Evolutionary conservation across 2,113 vertebrate genomes (phyloP).

Genomic region (Hemicordylus capensis): DNA sequence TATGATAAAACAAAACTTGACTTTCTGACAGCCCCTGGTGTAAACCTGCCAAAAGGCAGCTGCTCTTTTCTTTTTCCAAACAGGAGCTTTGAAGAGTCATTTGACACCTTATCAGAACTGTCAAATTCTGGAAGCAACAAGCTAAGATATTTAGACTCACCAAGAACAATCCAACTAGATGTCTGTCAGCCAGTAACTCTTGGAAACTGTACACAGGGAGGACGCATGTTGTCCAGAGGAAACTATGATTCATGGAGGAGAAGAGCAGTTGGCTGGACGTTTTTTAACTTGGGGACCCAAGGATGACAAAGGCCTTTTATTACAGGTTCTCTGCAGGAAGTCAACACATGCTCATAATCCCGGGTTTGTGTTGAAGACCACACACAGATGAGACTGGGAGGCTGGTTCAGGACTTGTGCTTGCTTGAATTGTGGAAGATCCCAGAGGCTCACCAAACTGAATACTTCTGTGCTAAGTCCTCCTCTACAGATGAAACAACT

Average conservation of each 20-base stretch:
- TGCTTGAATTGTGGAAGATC: neutral
- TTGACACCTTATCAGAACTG: slow-evolving; percentile 4
- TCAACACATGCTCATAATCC: neutral
- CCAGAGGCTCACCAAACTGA: neutral
- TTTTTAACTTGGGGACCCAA: neutral
- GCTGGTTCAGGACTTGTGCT: neutral
- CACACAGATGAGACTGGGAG: neutral
- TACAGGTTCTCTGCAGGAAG: neutral
- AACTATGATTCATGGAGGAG: neutral
- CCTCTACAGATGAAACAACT: no score
- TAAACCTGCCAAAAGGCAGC: slow-evolving; percentile 6
- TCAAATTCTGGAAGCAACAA: neutral
- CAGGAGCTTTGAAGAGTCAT: neutral
- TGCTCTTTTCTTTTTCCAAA: neutral
- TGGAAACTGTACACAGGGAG: neutral
- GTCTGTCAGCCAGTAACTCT: neutral
- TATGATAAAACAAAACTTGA: neutral
- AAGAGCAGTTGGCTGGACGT: neutral
- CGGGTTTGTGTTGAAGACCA: neutral
- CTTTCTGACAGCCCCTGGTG: slow-evolving; percentile 2
- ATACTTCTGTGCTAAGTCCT: neutral
- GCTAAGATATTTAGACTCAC: neutral
- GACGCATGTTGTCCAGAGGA: neutral
- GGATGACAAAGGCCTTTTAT: neutral
- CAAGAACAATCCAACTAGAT: neutral